Conservation (phyloP, 2,113 vertebrate genomes). For the Leucopsar rothschildi region DNA sequence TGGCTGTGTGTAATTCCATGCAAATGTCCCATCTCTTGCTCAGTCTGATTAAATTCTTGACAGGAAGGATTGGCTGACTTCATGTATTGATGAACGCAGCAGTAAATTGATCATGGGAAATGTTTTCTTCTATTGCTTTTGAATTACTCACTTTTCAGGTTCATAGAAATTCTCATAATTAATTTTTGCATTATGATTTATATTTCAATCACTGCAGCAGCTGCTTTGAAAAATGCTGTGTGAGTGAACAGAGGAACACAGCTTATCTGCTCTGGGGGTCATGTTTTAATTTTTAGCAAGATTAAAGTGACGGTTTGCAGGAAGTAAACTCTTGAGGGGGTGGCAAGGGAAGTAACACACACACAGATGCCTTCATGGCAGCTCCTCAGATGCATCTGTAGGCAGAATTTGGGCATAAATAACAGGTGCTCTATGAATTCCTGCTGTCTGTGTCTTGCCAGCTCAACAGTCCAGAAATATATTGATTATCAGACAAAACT, state of each 20-base stretch:
- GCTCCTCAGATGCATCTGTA: background rate
- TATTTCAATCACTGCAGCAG: background rate
- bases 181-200: background rate
- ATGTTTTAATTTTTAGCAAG: background rate
- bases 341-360: background rate
- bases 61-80: conserved; percentile 2
- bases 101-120: background rate
- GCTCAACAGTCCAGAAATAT: background rate
- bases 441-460: background rate
- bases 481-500: background rate
- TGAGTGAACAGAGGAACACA: background rate
- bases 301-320: background rate
- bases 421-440: background rate
- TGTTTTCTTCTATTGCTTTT: conserved; percentile 5
- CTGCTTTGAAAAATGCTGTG: background rate
- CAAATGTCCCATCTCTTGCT: background rate
- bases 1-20: background rate
- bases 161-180: background rate
- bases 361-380: background rate
- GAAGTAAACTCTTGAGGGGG: background rate
- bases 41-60: background rate
- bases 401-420: background rate
- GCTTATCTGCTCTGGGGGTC: background rate
- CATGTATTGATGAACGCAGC: background rate
- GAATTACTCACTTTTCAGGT: background rate